A percentile compares a stretch with the other conserved stretches of the same genome.
Conservation (phyloP, 1,140 invertebrate species). For the Chlorops oryzae region DNA sequence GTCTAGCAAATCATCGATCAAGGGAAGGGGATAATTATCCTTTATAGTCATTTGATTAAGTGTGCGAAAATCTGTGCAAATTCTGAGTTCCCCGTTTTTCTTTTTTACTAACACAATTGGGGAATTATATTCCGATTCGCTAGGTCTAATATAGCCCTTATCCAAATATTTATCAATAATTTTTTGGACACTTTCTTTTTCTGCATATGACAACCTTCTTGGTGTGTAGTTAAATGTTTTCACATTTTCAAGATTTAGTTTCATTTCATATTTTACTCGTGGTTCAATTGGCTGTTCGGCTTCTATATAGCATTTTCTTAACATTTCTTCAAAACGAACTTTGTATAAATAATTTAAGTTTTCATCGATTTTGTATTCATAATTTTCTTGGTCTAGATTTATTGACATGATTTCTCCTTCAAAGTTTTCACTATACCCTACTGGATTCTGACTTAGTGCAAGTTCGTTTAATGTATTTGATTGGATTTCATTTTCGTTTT, state of each 20-base stretch:
- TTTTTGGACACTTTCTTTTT: conserved; percentile 20
- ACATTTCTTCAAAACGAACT: no score
- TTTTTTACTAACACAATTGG: conserved; percentile 32
- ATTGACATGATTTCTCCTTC: no score
- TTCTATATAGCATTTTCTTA: no score
- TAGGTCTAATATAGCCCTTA: conserved; percentile 24
- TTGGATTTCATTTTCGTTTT: no score
- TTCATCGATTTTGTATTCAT: no score
- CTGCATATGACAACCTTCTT: conserved; percentile 19
- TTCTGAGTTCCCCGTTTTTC: conserved; percentile 22
- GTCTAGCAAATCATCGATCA: conserved; percentile 40
- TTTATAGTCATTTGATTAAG: conserved; percentile 24
- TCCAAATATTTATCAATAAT: conserved; percentile 25
- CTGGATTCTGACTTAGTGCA: no score
- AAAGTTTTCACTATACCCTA: no score
- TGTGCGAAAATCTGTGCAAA: conserved; percentile 28
- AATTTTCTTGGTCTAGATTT: no score
- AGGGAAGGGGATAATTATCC: conserved; percentile 32
- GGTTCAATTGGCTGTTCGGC: conserved; percentile 2
- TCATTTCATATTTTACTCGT: conserved; percentile 8
- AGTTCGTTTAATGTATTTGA: no score
- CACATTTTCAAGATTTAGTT: conserved; percentile 14
- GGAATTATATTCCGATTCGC: conserved; percentile 31
- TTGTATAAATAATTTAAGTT: no score
- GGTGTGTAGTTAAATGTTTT: conserved; percentile 22